These are phyloP conservation scores for Uropsilus gracilis DNA, from an alignment of 2,113 vertebrate genomes.

Conservation along the genomic window DNA sequence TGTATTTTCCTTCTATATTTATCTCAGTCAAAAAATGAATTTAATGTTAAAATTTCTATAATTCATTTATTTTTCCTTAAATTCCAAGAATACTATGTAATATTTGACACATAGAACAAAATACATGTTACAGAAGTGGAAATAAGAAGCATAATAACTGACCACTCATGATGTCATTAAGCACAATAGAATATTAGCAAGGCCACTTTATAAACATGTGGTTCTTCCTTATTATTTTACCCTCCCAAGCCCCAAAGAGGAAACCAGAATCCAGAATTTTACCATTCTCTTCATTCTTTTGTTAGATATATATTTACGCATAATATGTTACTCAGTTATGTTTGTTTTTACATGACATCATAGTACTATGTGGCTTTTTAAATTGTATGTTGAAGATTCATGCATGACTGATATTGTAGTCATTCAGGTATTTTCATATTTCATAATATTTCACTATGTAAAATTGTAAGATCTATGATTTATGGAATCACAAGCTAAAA, in stretches of 20 bases:
- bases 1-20: constrained; percentile 30
- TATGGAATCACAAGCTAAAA: background rate
- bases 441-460: background rate
- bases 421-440: background rate
- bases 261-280: background rate
- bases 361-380: background rate
- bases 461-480: background rate
- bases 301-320: background rate
- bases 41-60: background rate
- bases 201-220: background rate
- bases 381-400: background rate
- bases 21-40: background rate
- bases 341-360: background rate
- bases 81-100: background rate
- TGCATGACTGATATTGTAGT: background rate
- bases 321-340: background rate
- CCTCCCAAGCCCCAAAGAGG: background rate
- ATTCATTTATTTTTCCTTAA: background rate
- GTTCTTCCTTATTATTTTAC: background rate
- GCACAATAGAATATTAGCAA: background rate
- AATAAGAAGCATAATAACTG: background rate
- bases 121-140: background rate
- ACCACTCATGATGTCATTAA: background rate
- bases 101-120: background rate
- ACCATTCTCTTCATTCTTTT: background rate